These are phyloP conservation scores for Drosophila parabipectinata DNA, from an alignment of 1,140 invertebrate genomes.

Conservation along the genomic window DNA sequence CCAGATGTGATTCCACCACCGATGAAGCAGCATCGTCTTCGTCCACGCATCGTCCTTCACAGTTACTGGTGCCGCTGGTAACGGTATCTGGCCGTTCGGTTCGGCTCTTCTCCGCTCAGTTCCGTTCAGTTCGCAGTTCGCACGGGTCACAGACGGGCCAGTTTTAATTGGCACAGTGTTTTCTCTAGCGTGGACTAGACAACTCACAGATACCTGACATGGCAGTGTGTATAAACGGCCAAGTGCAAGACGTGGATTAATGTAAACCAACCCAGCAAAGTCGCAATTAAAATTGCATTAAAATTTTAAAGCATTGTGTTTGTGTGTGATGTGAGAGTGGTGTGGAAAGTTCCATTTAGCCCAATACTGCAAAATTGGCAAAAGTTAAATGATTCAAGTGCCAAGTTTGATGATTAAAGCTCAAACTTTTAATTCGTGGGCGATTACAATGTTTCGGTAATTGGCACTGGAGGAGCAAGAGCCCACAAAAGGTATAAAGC, in stretches of 20 bases:
- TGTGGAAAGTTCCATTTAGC: constrained; percentile 32
- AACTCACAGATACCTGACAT: constrained; percentile 19
- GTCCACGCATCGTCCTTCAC: constrained; percentile 28
- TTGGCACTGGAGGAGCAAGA: constrained; percentile 8
- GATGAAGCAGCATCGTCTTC: constrained; percentile 57
- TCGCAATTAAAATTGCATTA: constrained; percentile 64
- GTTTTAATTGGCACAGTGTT: constrained; percentile 10
- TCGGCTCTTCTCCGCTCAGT: constrained; percentile 22
- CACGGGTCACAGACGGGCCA: constrained; percentile 12
- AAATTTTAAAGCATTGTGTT: constrained; percentile 46
- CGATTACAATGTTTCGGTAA: constrained; percentile 26
- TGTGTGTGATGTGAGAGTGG: constrained; percentile 2
- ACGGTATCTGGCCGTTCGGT: constrained; percentile 6
- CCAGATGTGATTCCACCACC: constrained; percentile 62
- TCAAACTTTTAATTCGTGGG: constrained; percentile 28
- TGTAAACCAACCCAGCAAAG: constrained; percentile 23
- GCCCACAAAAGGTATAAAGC: constrained; percentile 42
- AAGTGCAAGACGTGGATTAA: constrained; percentile 55
- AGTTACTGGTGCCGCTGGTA: constrained; percentile 8
- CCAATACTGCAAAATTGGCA: constrained; percentile 47
- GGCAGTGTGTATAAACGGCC: constrained; percentile 54
- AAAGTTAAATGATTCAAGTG: constrained; percentile 50
- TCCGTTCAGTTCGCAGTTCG: constrained; percentile 30
- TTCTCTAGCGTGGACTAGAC: constrained; percentile 21
- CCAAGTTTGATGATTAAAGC: constrained; percentile 47